A percentile compares a stretch with the other conserved stretches of the same genome.
These are phyloP conservation scores for Drosophila cognata DNA, from an alignment of 2,888 invertebrate genomes.

Conservation along the genomic window DNA sequence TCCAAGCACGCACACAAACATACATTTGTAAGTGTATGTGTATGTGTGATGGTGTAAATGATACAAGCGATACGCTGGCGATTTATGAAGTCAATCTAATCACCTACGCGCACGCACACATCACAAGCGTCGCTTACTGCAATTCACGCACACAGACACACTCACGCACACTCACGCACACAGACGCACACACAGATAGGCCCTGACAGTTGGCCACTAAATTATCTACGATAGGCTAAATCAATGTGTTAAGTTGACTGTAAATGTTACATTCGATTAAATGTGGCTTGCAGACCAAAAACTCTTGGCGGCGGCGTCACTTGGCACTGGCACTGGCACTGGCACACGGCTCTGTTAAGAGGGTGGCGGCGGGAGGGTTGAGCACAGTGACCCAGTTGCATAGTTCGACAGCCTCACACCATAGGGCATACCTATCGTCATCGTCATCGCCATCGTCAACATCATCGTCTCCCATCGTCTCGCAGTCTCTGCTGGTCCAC, in stretches of 20 bases:
- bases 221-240: constrained; percentile 68
- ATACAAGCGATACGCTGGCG: constrained; percentile 51
- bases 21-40: not conserved
- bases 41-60: constrained; percentile 27
- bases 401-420: constrained; percentile 57
- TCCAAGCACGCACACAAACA: constrained; percentile 12
- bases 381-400: constrained; percentile 63
- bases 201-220: constrained; percentile 63
- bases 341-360: not conserved
- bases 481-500: constrained; percentile 1
- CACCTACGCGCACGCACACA: constrained; percentile 47
- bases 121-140: constrained; percentile 3
- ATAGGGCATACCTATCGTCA: constrained; percentile 11
- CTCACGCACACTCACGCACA: constrained; percentile 7
- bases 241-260: constrained; percentile 77
- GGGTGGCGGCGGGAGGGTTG: not conserved
- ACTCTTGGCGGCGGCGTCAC: constrained; percentile 45
- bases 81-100: constrained; percentile 56
- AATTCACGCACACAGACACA: constrained; percentile 19
- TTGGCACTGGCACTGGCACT: constrained; percentile 24
- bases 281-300: constrained; percentile 59
- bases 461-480: constrained; percentile 14
- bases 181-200: constrained; percentile 3
- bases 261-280: constrained; percentile 77
- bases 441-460: constrained; percentile 7